Base-by-base conservation (phyloP, 1,140 invertebrate species). In the Thrips palmi region DNA sequence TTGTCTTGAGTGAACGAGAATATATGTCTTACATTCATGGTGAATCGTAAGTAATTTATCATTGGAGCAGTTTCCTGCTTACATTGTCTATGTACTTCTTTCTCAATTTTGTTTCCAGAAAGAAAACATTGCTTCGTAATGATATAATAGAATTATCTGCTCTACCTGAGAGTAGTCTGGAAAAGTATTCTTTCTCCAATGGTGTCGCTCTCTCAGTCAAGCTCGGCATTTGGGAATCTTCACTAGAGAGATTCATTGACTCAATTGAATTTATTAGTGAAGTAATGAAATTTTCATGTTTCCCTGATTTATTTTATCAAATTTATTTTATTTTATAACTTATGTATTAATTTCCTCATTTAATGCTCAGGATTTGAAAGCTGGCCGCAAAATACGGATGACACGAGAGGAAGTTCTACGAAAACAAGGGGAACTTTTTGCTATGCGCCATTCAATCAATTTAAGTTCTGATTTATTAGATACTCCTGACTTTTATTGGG, bases 401-500 rank as follows among this genome's bases (percentile, higher is more conserved):
- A 66, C 70, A 0, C 57, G 72, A 31, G 60, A 68, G 18, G 65
- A 81, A 47, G 79, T 92, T 17, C 63, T 94, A 6, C 69, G 71
- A n/a, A 93, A 89, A 56, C 77, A 86, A 30, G 89, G 91, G 0
- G 80, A 93, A 66, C 53, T 96, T 10, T 93, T 91, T 55, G 75
- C 80, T 2, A 60, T 96, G 17, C 64, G 85, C 25, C 89, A 96
- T 59, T 64, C 76, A 2, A 77, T 97, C 6, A 96, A 92, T 58
- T 64, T 96, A 31, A 85, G 84, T 43, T 94, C 89, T 0, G 89
- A 96, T 60, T 61, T 94, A 5, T 55, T 96, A 27, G 89, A 94
- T 54, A 87, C 82, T 0, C 91, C 92, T 0, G 92, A 97, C 59
- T 94, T 94, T 58, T 96, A 96, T 55, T 97, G 92, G 91, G 89